These are phyloP conservation scores for Ciona savignyi DNA, from an alignment of 23 tunicate species.

Conservation along the genomic window DNA sequence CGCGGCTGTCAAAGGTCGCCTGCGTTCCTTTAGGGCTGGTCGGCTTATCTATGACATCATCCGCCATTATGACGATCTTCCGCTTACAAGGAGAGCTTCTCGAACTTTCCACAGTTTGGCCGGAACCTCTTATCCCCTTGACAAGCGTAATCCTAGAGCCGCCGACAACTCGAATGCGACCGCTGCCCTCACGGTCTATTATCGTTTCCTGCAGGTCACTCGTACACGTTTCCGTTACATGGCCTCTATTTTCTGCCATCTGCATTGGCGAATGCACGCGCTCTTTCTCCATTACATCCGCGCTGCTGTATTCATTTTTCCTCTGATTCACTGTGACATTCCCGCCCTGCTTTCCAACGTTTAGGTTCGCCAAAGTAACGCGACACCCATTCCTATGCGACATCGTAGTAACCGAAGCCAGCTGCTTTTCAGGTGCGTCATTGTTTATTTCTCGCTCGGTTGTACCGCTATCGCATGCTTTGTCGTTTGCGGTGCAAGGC, in stretches of 20 bases:
- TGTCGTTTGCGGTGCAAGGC: not conserved
- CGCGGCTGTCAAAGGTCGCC: not conserved
- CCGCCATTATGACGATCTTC: not conserved
- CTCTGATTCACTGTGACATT: not conserved
- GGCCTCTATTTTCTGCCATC: not conserved
- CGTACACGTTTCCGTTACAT: not conserved
- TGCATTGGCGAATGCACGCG: not conserved
- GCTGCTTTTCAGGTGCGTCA: not conserved
- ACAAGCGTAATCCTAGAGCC: not conserved
- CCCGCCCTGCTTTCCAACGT: not conserved
- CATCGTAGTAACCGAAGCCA: constrained; percentile 6
- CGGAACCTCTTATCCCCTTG: not conserved
- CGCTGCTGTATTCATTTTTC: not conserved
- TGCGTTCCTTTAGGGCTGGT: not conserved
- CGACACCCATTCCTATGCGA: constrained; percentile 10
- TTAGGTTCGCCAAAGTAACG: constrained; percentile 3
- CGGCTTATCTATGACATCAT: not conserved
- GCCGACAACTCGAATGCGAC: not conserved
- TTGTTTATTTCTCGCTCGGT: not conserved
- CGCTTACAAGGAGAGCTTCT: not conserved
- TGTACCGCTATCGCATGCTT: not conserved
- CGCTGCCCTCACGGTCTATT: not conserved
- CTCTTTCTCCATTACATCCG: not conserved
- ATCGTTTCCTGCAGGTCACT: not conserved
- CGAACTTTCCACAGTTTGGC: not conserved